A percentile compares a stretch with the other conserved stretches of the same genome.
Conservation (phyloP, 2,797 vertebrate genomes). For the Schizopygopsis pylzovi region DNA sequence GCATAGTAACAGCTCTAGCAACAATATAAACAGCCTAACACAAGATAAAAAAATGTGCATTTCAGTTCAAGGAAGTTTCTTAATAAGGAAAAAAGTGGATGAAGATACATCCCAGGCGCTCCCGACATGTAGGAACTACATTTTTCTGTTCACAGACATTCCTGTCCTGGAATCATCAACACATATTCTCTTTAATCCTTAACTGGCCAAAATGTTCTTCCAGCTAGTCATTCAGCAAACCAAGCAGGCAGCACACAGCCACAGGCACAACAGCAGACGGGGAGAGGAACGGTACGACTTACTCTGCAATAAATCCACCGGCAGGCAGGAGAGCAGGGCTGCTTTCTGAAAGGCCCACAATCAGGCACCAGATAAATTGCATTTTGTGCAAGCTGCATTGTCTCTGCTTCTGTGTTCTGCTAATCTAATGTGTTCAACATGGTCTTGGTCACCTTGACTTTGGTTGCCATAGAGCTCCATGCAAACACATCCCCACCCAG, state of each 20-base stretch:
- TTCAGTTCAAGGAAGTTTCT: conserved; percentile 34
- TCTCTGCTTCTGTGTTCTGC: conserved; percentile 80
- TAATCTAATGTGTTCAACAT: conserved; percentile 85
- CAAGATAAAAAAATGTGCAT: conserved; percentile 36
- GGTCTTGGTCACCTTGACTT: conserved; percentile 89
- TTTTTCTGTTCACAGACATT: conserved; percentile 25
- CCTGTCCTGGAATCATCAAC: conserved; percentile 30
- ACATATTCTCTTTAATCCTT: conserved; percentile 26
- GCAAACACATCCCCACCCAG: conserved; percentile 87
- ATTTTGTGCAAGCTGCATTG: conserved; percentile 82
- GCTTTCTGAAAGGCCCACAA: conserved; percentile 79
- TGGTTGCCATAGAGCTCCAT: conserved; percentile 84
- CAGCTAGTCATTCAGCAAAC: conserved; percentile 39
- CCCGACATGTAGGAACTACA: conserved; percentile 1
- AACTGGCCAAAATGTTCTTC: conserved; percentile 45
- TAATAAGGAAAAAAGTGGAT: conserved; percentile 33
- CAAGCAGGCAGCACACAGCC: conserved; percentile 46
- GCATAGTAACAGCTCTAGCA: conserved; percentile 43
- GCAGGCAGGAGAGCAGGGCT: conserved; percentile 64
- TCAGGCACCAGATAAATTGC: conserved; percentile 78
- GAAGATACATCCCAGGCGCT: conserved; percentile 37
- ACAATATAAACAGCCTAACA: conserved; percentile 38
- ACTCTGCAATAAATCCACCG: conserved; percentile 80
- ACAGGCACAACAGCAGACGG: conserved; percentile 54
- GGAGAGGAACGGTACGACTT: conserved; percentile 72